Evolutionary conservation across 2,113 vertebrate genomes (phyloP).

Genomic region (Myanophis thanlyinensis): DNA sequence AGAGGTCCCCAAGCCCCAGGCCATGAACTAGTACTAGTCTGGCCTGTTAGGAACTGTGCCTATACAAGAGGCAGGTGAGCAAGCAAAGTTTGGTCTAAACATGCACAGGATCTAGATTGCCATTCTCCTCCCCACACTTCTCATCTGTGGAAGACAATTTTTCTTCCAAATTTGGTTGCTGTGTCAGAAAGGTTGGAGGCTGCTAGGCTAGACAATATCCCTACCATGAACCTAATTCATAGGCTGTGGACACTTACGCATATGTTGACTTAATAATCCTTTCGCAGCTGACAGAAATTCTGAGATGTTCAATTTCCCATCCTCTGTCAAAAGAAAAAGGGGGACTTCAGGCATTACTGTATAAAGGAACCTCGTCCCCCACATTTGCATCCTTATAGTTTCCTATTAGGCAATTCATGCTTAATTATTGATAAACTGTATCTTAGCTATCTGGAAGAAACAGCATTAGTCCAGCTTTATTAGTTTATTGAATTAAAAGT

Average conservation of each 20-base stretch:
- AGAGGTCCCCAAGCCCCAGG: not conserved
- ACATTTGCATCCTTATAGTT: not conserved
- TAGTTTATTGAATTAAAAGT: not conserved
- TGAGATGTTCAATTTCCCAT: constrained; percentile 39
- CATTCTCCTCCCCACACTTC: not conserved
- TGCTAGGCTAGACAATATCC: not conserved
- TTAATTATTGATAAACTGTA: not conserved
- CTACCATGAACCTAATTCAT: not conserved
- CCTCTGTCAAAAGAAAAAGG: constrained; percentile 30
- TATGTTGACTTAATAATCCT: constrained; percentile 28
- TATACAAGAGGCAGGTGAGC: not conserved
- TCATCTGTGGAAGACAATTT: not conserved
- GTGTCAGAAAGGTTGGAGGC: not conserved
- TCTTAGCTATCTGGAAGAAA: not conserved
- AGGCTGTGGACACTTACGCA: not conserved
- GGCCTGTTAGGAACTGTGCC: not conserved
- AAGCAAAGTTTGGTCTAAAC: not conserved
- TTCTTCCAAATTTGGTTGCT: not conserved
- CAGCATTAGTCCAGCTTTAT: not conserved
- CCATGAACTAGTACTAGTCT: not conserved
- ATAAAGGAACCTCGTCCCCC: not conserved
- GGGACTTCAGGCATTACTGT: not conserved
- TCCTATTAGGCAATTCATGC: not conserved
- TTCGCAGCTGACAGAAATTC: constrained; percentile 41
- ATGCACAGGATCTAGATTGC: not conserved